phyloP scores from a whole-genome alignment of 2,888 invertebrate species.

The Drosophila melanosoma region DNA sequence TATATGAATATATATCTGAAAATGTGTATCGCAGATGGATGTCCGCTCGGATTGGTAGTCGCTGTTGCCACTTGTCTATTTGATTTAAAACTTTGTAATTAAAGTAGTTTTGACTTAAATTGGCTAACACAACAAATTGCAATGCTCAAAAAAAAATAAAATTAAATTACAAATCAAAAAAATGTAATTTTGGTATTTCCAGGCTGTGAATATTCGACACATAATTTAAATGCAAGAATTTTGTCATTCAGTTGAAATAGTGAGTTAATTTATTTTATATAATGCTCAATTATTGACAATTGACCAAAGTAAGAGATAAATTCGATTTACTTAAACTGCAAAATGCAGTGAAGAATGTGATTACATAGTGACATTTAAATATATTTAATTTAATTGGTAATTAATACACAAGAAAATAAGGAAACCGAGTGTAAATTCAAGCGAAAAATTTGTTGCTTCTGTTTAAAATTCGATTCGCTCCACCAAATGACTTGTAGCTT shows the following conservation, averaged over 20 bases:
- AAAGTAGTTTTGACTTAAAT: slow-evolving; percentile 81
- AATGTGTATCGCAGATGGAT: slow-evolving; percentile 32
- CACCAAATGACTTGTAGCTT: background rate
- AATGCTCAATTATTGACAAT: background rate
- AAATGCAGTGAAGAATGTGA: background rate
- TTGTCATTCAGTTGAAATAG: slow-evolving; percentile 14
- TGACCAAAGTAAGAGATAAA: background rate
- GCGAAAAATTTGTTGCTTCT: background rate
- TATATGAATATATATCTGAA: slow-evolving; percentile 5
- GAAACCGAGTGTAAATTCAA: background rate
- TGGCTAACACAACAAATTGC: slow-evolving; percentile 63
- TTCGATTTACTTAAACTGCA: background rate
- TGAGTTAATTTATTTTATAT: background rate
- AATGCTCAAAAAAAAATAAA: slow-evolving; percentile 9
- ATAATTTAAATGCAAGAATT: slow-evolving; percentile 46
- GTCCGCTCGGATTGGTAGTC: slow-evolving; percentile 43
- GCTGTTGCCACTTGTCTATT: slow-evolving; percentile 51
- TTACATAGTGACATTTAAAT: background rate
- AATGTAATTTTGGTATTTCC: slow-evolving; percentile 42
- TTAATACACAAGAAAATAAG: background rate
- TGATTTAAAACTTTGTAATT: slow-evolving; percentile 65
- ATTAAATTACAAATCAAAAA: slow-evolving; percentile 32
- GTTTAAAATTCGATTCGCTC: background rate
- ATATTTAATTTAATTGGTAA: background rate
- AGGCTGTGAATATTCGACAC: slow-evolving; percentile 29